Evolutionary conservation across 2,888 invertebrate genomes (phyloP), one percentile per base, ranked within the genome.

Genomic region (Parasteatoda lunata): DNA sequence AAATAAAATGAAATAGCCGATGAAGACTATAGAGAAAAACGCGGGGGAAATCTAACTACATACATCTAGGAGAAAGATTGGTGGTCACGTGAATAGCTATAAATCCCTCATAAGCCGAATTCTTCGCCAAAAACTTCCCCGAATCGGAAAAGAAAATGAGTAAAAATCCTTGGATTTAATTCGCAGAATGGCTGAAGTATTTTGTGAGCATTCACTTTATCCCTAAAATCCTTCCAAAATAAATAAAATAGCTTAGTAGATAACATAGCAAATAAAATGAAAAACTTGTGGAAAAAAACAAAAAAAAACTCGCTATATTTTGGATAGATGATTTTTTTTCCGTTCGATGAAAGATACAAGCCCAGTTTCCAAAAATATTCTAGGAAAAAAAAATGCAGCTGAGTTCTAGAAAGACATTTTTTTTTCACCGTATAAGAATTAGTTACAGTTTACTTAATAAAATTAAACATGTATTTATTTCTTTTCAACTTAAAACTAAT

Each of bases 91-190:
- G 81, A 81, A 75, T 69, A 49, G 81, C 54, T 69, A 73, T 73
- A 81, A 81, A 81, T 81, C 81, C 81, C 81, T 75, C 81, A 69
- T 59, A 81, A 75, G 75, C 75, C 73, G 75, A 81, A 81, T 69
- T 69, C 69, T 75, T n/a, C 69, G 59, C 59, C 45, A 15, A 54
- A 78, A 69, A 78, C 49, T 72, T 79, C 15, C 15, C 30, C 54
- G 68, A 47, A 30, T 51, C 51, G 80, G 80, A 73, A 72, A 79
- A 81, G 80, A 81, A 73, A 81, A 81, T 73, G 80, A 81, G 80
- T 73, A 81, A 81, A 81, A 81, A 68, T 75, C 81, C 75, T 49
- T 54, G 75, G 81, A 73, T 81, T 75, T 81, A 81, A 81, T 81
- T 81, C 81, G 54, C 59, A 54, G 64, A 81, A 81, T 47, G 68